Evolutionary conservation across 2,113 vertebrate species (phyloP), one percentile per base, ranked within the genome.

Genomic region (Oreochromis tanganicae): DNA sequence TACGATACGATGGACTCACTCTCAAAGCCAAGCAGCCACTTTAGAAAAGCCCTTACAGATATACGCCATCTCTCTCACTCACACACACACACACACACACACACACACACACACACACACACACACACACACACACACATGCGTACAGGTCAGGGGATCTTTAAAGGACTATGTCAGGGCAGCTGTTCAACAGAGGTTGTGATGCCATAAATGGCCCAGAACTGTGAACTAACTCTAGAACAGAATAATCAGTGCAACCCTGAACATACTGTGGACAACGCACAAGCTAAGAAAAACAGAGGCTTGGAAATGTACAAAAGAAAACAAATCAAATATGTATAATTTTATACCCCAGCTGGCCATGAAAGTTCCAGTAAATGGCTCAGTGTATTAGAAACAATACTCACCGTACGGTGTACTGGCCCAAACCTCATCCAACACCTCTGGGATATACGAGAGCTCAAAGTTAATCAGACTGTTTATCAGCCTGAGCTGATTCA

Each of bases 41-140:
- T 41, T 41, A 27, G n/a, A 52, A 81, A 17, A 59, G 27, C 57
- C 19, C 46, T 57, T 32, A 87, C 82, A 80, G 66, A 73, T 2
- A 43, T 12, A 61, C 2, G 14, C n/a, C 57, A 59, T 2, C 24
- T 71, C 14, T 24, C 46, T 80, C 43, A 17, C 4, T 2, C 38
- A 5, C 38, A 11, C 38, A 41, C 38, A 41, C 38, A 3, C 24
- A 79, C 14, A 32, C 46, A 82, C 43, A 17, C 4, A 5, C 10
- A 5, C 10, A 41, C 38, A 41, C 38, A 41, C 38, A 2, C 46
- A 3, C 19, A 5, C 50, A 19, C 48, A 5, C 50, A 10, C 12
- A 86, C 78, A 59, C 59, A 59, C 34, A 36, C 21, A 68, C 10
- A 66, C 61, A 83, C 46, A 3, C 24, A 21, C 21, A 21, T 27